Evolutionary conservation across 2,113 vertebrate genomes (phyloP), one percentile per base, ranked within the genome.

Genomic region (Psittacula cyanocephala): DNA sequence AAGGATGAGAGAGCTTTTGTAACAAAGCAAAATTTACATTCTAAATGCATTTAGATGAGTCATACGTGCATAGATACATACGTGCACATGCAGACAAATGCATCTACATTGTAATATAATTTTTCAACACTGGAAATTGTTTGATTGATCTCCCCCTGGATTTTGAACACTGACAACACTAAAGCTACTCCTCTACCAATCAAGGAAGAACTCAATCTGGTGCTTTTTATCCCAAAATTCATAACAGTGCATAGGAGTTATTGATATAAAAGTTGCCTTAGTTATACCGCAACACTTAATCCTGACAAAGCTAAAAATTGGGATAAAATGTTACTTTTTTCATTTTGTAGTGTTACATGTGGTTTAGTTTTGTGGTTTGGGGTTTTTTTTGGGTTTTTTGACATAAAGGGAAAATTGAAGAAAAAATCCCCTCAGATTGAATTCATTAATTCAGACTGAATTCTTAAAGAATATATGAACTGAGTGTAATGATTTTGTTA

Each of bases 11-110:
- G 9, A 2, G 3, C 6, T 78, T 70, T 57, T 37, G 15, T 13
- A 55, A 60, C 15, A 77, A 68, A 81, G 31, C 5, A 59, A 84
- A 89, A 39, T 0, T 29, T 44, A 25, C 29, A 65, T 13, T 85
- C 20, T 41, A 63, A 49, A 44, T 35, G 25, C 19, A 33, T 64
- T 80, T 55, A 55, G 25, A 50, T 1, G 4, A 81, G 18, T 22
- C 55, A 70, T 44, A 28, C 2, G 1, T 2, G 20, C 6, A 13
- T 23, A 35, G 24, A 13, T 33, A 63, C 0, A 0, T 57, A 65
- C 2, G 0, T 15, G 12, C 29, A 64, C 28, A 50, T 0, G 0
- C 28, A 52, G 53, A 64, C 6, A 27, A 22, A 69, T 1, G 17
- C 2, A 71, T 44, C 37, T 81, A 28, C 20, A 67, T 7, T 65